Evolutionary conservation across 2,797 vertebrate genomes (phyloP), one percentile per base, ranked within the genome.

Genomic region (Galago senegalensis): DNA sequence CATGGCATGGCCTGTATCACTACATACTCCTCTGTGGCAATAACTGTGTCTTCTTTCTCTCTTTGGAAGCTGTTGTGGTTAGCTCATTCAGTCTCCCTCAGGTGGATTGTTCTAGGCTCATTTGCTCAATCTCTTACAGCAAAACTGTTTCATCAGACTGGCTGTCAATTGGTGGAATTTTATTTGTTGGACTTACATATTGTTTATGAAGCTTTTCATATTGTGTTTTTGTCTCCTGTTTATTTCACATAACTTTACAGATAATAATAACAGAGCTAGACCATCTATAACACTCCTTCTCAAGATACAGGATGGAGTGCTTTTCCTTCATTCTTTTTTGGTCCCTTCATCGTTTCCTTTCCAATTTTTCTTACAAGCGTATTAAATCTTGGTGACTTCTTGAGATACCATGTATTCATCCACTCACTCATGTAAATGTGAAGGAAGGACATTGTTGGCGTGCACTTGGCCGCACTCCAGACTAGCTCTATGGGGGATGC

Each of bases 111-210:
- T 29, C 29, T 60, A 70, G 29, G 31, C 23, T 34, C 31, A 3
- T 14, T 87, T 77, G 65, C 12, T 91, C 20, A 29, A 49, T 77
- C 49, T 69, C 65, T 69, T 9, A 69, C 3, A n/a, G 21, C 56
- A 77, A 31, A 80, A 86, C 49, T 29, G 40, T 72, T 76, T 70
- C n/a, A 3, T 23, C 14, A 12, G 27, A 85, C 40, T 56, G 46
- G 29, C 73, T 80, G 25, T 43, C 56, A 6, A 7, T 31, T n/a
- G 46, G 31, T 69, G 77, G 49, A 27, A 46, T 85, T 96, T 61
- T 77, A 67, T 83, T 70, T 89, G 40, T 93, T 81, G 6, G 3
- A 72, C 56, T 58, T 56, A 56, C 58, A 76, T 84, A 29, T 77
- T 87, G 34, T 83, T 87, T 43, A 63, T 88, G 73, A 86, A 95